A percentile compares a stretch with the other conserved stretches of the same genome.
These are phyloP conservation scores for Proterorhinus semilunaris DNA, from an alignment of 2,113 vertebrate genomes.

Conservation along the genomic window DNA sequence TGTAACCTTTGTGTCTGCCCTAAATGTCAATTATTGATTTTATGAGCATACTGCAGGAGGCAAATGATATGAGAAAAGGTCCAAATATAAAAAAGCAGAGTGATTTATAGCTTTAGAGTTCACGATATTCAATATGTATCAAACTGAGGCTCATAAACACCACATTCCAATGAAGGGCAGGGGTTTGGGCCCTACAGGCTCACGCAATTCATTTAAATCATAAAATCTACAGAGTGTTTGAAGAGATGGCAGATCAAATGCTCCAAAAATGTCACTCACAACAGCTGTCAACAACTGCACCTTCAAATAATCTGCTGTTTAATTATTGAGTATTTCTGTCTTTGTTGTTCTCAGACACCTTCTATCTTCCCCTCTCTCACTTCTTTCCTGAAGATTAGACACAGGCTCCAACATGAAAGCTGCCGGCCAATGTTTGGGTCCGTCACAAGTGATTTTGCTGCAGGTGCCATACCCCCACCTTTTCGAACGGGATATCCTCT, in stretches of 20 bases:
- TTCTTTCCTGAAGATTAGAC: constrained; percentile 66
- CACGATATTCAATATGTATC: constrained; percentile 22
- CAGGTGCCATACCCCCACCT: constrained; percentile 35
- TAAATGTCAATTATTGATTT: not conserved
- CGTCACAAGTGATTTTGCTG: constrained; percentile 67
- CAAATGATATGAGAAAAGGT: not conserved
- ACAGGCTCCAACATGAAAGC: constrained; percentile 69
- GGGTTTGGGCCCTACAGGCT: constrained; percentile 31
- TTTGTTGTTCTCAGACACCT: constrained; percentile 64
- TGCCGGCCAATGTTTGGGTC: constrained; percentile 65
- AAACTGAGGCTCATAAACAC: constrained; percentile 43
- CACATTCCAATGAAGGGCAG: constrained; percentile 47
- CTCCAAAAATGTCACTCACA: constrained; percentile 76
- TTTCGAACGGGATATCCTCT: constrained; percentile 46
- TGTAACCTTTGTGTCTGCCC: not conserved
- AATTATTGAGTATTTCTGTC: constrained; percentile 74
- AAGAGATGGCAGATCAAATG: constrained; percentile 65
- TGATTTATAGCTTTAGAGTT: constrained; percentile 25
- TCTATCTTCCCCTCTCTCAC: constrained; percentile 50
- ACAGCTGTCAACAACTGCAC: constrained; percentile 51
- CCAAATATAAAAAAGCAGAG: not conserved
- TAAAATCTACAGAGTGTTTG: constrained; percentile 45
- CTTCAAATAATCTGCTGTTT: constrained; percentile 66
- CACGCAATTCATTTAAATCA: constrained; percentile 55
- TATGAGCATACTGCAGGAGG: not conserved